A percentile compares a stretch with the other conserved stretches of the same genome.
Evolutionary conservation across 1,140 invertebrate species (phyloP).

Genomic region (Drosophila ercepeae): DNA sequence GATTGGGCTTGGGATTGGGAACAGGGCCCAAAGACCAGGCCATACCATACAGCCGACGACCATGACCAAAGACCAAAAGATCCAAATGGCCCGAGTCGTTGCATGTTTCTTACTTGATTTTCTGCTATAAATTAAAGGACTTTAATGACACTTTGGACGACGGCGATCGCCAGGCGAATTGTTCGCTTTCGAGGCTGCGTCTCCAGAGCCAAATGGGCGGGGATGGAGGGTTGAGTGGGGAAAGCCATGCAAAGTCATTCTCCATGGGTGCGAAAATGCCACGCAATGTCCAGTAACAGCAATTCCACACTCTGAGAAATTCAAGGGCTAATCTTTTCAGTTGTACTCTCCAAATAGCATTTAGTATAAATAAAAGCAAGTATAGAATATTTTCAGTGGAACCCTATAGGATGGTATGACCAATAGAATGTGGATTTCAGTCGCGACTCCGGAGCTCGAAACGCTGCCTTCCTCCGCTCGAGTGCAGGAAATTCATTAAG

Average conservation of each 20-base stretch:
- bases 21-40: conserved; percentile 15
- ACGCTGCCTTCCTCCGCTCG: conserved; percentile 49
- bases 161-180: conserved; percentile 75
- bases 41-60: conserved; percentile 41
- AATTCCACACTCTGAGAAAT: conserved; percentile 6
- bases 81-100: conserved; percentile 64
- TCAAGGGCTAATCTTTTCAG: too few relatives aligned
- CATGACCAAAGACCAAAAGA: conserved; percentile 48
- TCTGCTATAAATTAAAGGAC: conserved; percentile 82
- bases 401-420: conserved; percentile 64
- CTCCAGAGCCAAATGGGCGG: background rate
- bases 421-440: conserved; percentile 70
- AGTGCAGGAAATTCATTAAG: conserved; percentile 81
- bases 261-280: conserved; percentile 79
- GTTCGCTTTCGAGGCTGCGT: conserved; percentile 62
- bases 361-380: too few relatives aligned
- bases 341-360: too few relatives aligned
- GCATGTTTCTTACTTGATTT: conserved; percentile 82
- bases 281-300: conserved; percentile 67
- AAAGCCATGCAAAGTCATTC: conserved; percentile 52
- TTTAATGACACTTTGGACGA: conserved; percentile 80
- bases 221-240: conserved; percentile 2
- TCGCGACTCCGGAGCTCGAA: conserved; percentile 16
- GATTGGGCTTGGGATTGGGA: conserved; percentile 17
- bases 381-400: conserved; percentile 1